Evolutionary conservation across 2,113 vertebrate genomes (phyloP), one percentile per base, ranked within the genome.

Genomic region (Apaloderma vittatum): DNA sequence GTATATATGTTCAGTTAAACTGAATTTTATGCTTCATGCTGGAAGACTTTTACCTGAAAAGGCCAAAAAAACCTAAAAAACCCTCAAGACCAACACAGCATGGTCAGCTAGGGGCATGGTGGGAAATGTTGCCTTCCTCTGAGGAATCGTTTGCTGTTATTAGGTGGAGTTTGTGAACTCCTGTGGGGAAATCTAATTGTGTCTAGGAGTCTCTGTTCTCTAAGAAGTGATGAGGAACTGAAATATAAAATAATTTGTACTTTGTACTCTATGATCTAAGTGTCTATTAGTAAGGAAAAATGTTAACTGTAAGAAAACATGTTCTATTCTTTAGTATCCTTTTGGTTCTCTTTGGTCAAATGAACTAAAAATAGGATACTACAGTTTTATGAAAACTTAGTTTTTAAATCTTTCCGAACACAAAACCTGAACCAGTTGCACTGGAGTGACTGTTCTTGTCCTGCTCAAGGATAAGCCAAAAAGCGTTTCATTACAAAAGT

Each of bases 391-490:
- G 34, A 55, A 94, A 89, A 22, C 46, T 91, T 80, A 68, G 19
- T 36, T 94, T 94, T 86, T 48, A 86, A 68, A 57, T 68, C 36
- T 70, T 89, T 75, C 29, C 62, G 66, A 75, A 92, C 81, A 83
- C 36, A 80, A 81, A 84, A 54, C 83, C 46, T 55, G 36, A 70
- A 48, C 87, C 7, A 43, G 77, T 93, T 88, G 43, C 67, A 30
- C 29, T 72, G 27, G 27, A 78, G 18, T 81, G 80, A 65, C 66
- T 81, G 70, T 91, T 96, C 88, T 94, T 95, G 77, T 61, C 81
- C 67, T 96, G 78, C 75, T 95, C 95, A 97, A 98, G 97, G 97
- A 82, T 97, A 96, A 97, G 71, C 65, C 84, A 70, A 82, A 77
- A 93, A 96, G 48, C 85, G 43, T 93, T 97, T 97, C 86, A 94